Evolutionary conservation across 2,797 vertebrate species (phyloP).

Genomic region (Micropoecilia bifurca): DNA sequence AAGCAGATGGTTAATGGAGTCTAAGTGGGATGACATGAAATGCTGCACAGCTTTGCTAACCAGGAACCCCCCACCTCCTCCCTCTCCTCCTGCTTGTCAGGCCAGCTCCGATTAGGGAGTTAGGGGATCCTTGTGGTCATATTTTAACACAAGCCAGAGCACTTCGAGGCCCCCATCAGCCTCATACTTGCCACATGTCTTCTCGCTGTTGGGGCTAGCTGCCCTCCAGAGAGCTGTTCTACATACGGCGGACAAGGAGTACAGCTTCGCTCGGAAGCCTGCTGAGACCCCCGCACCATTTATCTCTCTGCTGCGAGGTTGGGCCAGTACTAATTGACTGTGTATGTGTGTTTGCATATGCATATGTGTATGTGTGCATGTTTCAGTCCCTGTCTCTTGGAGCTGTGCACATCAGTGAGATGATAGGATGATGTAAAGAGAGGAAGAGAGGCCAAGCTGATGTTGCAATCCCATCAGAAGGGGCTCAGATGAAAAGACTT

Average conservation of each 20-base stretch:
- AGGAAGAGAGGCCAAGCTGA: conserved; percentile 45
- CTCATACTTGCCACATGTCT: conserved; percentile 41
- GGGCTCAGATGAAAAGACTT: conserved; percentile 55
- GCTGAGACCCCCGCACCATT: conserved; percentile 78
- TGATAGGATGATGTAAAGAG: conserved; percentile 69
- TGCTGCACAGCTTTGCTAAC: conserved; percentile 26
- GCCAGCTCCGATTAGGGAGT: conserved; percentile 52
- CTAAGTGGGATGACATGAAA: conserved; percentile 55
- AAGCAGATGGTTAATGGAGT: conserved; percentile 47
- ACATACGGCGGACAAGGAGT: conserved; percentile 76
- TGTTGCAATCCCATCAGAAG: conserved; percentile 57
- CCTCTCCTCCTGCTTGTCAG: conserved; percentile 22
- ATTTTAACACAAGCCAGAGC: conserved; percentile 61
- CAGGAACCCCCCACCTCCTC: background rate
- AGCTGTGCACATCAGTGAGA: conserved; percentile 70
- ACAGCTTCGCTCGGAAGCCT: conserved; percentile 68
- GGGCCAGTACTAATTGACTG: conserved; percentile 76
- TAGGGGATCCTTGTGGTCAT: conserved; percentile 55
- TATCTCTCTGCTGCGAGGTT: conserved; percentile 78
- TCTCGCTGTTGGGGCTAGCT: conserved; percentile 55
- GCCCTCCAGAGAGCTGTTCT: conserved; percentile 77
- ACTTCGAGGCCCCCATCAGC: conserved; percentile 57
- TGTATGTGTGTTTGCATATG: conserved; percentile 30
- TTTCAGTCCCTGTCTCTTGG: conserved; percentile 60
- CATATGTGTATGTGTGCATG: conserved; percentile 42